Evolutionary conservation across 2,888 invertebrate species (phyloP), one percentile per base, ranked within the genome.

Genomic region (Arrhopalites spinosus): DNA sequence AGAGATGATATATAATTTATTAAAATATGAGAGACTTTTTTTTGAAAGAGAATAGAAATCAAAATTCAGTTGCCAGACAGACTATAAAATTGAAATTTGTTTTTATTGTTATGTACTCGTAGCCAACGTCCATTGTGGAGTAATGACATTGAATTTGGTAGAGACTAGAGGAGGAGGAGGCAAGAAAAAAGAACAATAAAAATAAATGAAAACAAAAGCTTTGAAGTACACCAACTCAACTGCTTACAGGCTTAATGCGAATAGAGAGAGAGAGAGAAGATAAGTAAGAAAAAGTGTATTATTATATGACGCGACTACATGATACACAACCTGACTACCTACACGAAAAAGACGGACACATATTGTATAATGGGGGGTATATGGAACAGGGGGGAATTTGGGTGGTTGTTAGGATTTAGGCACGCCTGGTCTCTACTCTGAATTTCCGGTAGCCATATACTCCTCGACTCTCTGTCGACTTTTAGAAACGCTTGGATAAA

Each of bases 401-500:
- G 69, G 7, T 20, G 59, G 59, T 20, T 11, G 59, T 20, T n/a
- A 15, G 53, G 20, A 53, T 53, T 69, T 53, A 69, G 69, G 53
- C 69, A 69, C 69, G 69, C 69, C 69, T 69, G 69, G 69, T 30
- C 53, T 69, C 53, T 61, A 50, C 77, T n/a, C n/a, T 75, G 77
- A 77, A 78, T 78, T 78, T 78, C 78, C 78, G 78, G 77, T 79
- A 61, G 77, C 77, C 79, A 77, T 78, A 59, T 43, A 61, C 50
- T n/a, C n/a, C n/a, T n/a, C n/a, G n/a, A n/a, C n/a, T n/a, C 27
- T 45, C 30, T 61, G 71, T 17, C 64, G 27, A 73, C 72, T 73
- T 59, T 59, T 25, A 66, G 70, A 73, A 73, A 78, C 77, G 75
- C 73, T 77, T 78, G 50, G 78, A 70, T 77, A 61, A 73, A 64